phyloP scores from a whole-genome alignment of 2,797 vertebrate species.

The Rhyacichthys aspro region DNA sequence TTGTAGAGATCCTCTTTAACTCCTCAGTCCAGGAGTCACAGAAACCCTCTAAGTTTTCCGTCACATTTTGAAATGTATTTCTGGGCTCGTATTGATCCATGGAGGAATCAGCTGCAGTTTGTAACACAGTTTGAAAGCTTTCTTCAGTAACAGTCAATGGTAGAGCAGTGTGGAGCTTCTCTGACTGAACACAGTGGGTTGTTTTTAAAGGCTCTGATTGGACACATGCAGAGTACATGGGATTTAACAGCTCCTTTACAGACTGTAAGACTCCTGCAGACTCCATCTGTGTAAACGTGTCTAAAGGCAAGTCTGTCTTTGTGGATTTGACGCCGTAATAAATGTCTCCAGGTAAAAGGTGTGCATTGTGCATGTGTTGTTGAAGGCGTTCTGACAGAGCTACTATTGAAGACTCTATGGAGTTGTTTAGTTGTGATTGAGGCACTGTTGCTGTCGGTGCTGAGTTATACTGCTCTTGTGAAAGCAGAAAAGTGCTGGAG shows the following conservation, averaged over 20 bases:
- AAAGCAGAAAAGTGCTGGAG: not conserved
- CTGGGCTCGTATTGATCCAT: conserved; percentile 13
- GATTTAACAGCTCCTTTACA: conserved; percentile 11
- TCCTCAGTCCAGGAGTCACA: conserved; percentile 33
- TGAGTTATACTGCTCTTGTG: conserved; percentile 27
- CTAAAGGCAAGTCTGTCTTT: not conserved
- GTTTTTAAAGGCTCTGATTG: conserved; percentile 16
- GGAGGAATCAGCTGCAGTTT: conserved; percentile 23
- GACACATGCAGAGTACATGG: conserved; percentile 5
- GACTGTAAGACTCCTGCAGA: not conserved
- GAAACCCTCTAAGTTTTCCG: not conserved
- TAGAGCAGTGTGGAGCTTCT: conserved; percentile 13
- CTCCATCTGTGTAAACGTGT: not conserved
- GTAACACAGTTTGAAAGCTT: conserved; percentile 33
- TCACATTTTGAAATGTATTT: not conserved
- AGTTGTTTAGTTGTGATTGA: conserved; percentile 25
- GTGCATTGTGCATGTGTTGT: not conserved
- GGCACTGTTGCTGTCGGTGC: conserved; percentile 17
- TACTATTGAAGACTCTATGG: conserved; percentile 15
- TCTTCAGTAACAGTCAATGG: conserved; percentile 26
- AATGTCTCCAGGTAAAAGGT: conserved; percentile 6
- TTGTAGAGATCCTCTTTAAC: conserved; percentile 12
- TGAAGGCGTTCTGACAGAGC: conserved; percentile 16
- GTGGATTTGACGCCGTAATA: not conserved
- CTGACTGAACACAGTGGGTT: conserved; percentile 31